Evolutionary conservation across 1,140 invertebrate genomes (phyloP), one percentile per base, ranked within the genome.

Genomic region (Macrocentrus cingulum): DNA sequence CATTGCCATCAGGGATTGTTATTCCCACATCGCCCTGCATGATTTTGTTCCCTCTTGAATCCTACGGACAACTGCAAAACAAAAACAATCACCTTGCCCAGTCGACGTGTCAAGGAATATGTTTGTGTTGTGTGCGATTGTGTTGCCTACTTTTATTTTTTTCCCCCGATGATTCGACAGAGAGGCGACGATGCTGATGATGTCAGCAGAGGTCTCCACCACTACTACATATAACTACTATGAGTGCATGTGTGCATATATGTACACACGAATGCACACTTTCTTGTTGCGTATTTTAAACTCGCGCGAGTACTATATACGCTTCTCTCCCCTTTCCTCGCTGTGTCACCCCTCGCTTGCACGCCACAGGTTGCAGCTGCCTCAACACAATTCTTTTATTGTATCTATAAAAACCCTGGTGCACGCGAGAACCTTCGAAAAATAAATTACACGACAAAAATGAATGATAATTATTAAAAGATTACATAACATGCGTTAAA

Each of bases 341-440:
- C 50, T 19, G 13, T 18, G 41, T 32, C 15, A 20, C 16, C 25
- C 25, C 42, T 37, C 44, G 48, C 53, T 32, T 57, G 55, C 60
- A 65, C 53, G 67, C 67, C 61, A 68, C 69, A 74, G 70, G 69
- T 74, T 72, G 70, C 71, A 74, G 71, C 71, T 74, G 71, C 62
- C 63, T 56, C 56, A 61, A 60, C 61, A 54, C 63, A 66, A 64
- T 66, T 66, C 54, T 66, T 68, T 68, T 67, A 63, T 68, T 61
- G 53, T 7, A 11, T 52, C 23, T 39, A 39, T 39, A 39, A 52
- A 52, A 23, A 32, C 50, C 50, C 34, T 19, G 50, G 41, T n/a
- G 20, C 50, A 52, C 37, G 37, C 50, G 41, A 36, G 34, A 52
- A 34, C 34, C 19, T 52, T 36, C 4, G 25, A 29, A 32, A 49